Base-by-base conservation (phyloP, 2,888 invertebrate genomes). In the Leptinotarsa tumamoca region DNA sequence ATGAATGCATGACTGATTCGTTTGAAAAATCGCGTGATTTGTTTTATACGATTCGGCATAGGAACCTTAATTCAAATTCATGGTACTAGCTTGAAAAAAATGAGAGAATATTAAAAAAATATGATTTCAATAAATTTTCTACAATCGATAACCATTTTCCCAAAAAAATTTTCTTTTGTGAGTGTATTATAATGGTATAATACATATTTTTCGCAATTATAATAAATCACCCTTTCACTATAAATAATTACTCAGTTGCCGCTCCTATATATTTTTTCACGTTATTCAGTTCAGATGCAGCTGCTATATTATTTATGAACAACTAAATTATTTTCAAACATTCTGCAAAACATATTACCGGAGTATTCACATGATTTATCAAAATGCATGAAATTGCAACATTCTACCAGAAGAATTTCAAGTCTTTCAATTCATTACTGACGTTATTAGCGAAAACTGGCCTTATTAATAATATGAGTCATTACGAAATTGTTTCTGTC, bases 271-370 rank as follows among this genome's bases (percentile, higher is more conserved):
- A 58, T 23, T 3, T 70, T 72, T 58, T 27, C n/a, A 23, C 68
- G 67, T 27, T 72, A 68, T 67, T 67, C 67, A 54, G 72, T 58
- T 23, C 67, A 67, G 67, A 72, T 67, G 67, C 56, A 72, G 54
- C 72, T 54, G 72, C 54, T 10, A 54, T 50, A 69, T 27, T 4
- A 27, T 69, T 17, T 69, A 72, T 72, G 23, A 72, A 72, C 67
- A 67, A 58, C 50, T 56, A n/a, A 72, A 72, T 72, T 67, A 54
- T 49, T 67, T 56, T 58, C 67, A 58, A 61, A 70, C 56, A 58
- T 70, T 70, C 70, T 58, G 56, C 18, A 58, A 61, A 49, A 58
- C 58, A 14, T 49, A 70, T 70, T 58, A 58, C 56, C 21, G 43
- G 23, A 70, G 70, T 58, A 70, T 70, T 58, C 49, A 21, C 2